These are phyloP conservation scores for Lonchura striata DNA, from an alignment of 2,113 vertebrate genomes.

Conservation along the genomic window DNA sequence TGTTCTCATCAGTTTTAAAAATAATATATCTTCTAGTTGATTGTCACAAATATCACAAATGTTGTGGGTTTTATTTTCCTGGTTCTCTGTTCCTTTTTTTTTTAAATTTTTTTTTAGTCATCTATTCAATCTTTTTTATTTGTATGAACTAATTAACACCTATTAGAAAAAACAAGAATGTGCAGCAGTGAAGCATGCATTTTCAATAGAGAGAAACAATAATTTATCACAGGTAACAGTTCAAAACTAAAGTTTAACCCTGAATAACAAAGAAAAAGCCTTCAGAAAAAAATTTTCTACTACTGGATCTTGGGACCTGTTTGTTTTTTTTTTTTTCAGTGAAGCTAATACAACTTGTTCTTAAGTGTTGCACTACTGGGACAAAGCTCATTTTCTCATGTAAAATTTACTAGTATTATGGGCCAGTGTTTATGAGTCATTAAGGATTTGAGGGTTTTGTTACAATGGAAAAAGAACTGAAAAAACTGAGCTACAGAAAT, in stretches of 20 bases:
- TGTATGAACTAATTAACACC: background rate
- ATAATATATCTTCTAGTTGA: background rate
- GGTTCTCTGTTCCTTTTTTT: background rate
- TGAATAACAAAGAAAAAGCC: background rate
- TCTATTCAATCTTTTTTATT: background rate
- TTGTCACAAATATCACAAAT: background rate
- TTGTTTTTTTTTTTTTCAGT: background rate
- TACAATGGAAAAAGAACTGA: background rate
- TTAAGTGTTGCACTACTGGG: background rate
- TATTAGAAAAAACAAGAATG: background rate
- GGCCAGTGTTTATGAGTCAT: background rate
- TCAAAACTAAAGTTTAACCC: background rate
- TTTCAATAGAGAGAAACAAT: background rate
- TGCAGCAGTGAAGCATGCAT: background rate
- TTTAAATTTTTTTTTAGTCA: fast-evolving
- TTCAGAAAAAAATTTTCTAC: background rate
- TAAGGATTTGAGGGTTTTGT: background rate
- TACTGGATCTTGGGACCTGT: background rate
- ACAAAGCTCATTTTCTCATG: background rate
- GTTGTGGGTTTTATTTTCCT: background rate
- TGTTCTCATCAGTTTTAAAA: background rate
- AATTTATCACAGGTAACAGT: background rate
- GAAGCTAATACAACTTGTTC: background rate
- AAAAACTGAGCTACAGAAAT: background rate
- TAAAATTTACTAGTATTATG: background rate